Evolutionary conservation across 2,888 invertebrate genomes (phyloP).

Genomic region (Nephrotoma flavescens): DNA sequence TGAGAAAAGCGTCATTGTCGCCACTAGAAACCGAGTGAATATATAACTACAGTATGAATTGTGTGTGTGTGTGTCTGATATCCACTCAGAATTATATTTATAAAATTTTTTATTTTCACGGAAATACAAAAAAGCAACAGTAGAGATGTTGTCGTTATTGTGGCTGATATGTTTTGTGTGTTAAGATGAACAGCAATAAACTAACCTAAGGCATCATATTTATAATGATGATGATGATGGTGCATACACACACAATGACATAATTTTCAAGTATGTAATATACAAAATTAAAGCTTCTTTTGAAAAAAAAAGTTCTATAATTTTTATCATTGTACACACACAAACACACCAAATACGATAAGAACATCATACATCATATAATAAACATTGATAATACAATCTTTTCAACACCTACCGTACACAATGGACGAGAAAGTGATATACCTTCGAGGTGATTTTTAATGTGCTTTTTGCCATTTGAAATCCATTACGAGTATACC

Average conservation of each 20-base stretch:
- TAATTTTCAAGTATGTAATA: neutral
- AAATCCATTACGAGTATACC: neutral
- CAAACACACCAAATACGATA: neutral
- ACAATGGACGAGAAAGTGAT: neutral
- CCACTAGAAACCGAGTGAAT: neutral
- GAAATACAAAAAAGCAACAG: neutral
- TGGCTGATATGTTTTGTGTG: neutral
- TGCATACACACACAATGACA: neutral
- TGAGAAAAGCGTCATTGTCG: neutral
- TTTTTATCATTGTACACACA: neutral
- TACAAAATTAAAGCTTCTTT: neutral
- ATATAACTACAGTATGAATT: neutral
- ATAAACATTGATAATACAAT: neutral
- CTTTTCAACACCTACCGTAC: neutral
- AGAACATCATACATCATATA: neutral
- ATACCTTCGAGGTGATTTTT: neutral
- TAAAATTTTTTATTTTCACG: neutral
- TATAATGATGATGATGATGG: neutral
- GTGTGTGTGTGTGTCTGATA: neutral
- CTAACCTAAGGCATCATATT: neutral
- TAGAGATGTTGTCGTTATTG: neutral
- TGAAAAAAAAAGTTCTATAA: neutral
- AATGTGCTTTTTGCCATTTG: neutral
- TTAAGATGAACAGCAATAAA: neutral
- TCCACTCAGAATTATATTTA: neutral